Percentiles rank a stretch among this genome's conserved stretches.
These are phyloP conservation scores for Stigmatopora argus DNA, from an alignment of 2,113 vertebrate species.

Conservation along the genomic window DNA sequence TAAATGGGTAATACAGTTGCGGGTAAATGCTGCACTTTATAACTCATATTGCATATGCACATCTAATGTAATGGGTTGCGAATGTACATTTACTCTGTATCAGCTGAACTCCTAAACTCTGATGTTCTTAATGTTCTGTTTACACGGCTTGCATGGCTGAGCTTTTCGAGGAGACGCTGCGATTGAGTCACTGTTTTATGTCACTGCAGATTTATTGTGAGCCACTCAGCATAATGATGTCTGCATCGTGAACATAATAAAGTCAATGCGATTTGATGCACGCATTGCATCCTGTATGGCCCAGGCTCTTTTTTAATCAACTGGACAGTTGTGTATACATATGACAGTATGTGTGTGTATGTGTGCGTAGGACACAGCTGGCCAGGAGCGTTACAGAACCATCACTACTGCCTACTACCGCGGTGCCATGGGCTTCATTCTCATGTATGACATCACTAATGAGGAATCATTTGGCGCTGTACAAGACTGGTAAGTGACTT, in stretches of 20 bases:
- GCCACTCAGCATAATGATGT: slow-evolving; percentile 41
- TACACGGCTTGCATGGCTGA: slow-evolving; percentile 11
- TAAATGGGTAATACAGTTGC: not conserved
- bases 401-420: slow-evolving; percentile 71
- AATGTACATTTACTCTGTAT: not conserved
- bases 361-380: slow-evolving; percentile 63
- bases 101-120: slow-evolving; percentile 8
- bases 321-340: not conserved
- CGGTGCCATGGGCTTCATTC: slow-evolving; percentile 70
- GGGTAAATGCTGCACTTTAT: not conserved
- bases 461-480: slow-evolving; percentile 68
- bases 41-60: too few species aligned
- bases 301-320: not conserved
- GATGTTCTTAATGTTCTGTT: slow-evolving; percentile 9
- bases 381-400: slow-evolving; percentile 70
- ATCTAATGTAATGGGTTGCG: not conserved
- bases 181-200: slow-evolving; percentile 21
- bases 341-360: slow-evolving; percentile 4
- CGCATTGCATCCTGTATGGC: not conserved
- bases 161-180: slow-evolving; percentile 11
- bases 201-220: slow-evolving; percentile 37
- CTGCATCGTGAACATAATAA: slow-evolving; percentile 15
- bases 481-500: slow-evolving; percentile 64
- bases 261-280: slow-evolving; percentile 4
- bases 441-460: slow-evolving; percentile 72